Conservation (phyloP, 2,797 vertebrate species). For the Propithecus deckenii region DNA sequence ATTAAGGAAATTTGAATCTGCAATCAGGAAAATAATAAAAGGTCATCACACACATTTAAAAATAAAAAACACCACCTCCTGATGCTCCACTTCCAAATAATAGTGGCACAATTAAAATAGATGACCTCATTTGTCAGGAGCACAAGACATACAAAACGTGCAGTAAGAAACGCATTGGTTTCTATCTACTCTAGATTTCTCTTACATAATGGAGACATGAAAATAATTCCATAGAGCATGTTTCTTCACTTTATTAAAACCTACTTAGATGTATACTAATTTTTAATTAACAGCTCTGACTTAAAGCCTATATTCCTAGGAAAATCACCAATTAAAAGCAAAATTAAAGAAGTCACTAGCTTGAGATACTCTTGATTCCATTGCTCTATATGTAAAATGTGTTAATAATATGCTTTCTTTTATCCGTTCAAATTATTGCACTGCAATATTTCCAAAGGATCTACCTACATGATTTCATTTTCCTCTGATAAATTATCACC, state of each 20-base stretch:
- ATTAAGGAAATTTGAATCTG: background rate
- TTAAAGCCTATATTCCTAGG: background rate
- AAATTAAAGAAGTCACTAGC: background rate
- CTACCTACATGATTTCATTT: background rate
- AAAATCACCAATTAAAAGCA: slow-evolving; percentile 29
- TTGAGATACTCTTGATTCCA: background rate
- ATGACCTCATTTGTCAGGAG: slow-evolving; percentile 58
- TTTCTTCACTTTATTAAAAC: slow-evolving; percentile 1
- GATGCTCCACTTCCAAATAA: slow-evolving; percentile 53
- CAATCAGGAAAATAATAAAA: slow-evolving; percentile 5
- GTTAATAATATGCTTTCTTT: background rate
- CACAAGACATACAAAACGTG: slow-evolving; percentile 20
- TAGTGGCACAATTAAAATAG: slow-evolving; percentile 47
- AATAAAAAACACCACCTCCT: background rate
- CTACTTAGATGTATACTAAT: background rate
- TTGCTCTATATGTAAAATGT: background rate
- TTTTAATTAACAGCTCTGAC: slow-evolving; percentile 11
- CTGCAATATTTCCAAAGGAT: background rate
- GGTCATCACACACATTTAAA: background rate
- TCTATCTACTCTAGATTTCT: slow-evolving; percentile 68
- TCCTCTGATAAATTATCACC: background rate
- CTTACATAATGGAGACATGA: slow-evolving; percentile 34
- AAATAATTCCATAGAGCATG: background rate
- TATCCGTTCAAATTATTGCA: background rate
- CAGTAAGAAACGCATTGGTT: slow-evolving; percentile 51